phyloP scores from a whole-genome alignment of 23 tunicate genomes.

The Halocynthia roretzi region DNA sequence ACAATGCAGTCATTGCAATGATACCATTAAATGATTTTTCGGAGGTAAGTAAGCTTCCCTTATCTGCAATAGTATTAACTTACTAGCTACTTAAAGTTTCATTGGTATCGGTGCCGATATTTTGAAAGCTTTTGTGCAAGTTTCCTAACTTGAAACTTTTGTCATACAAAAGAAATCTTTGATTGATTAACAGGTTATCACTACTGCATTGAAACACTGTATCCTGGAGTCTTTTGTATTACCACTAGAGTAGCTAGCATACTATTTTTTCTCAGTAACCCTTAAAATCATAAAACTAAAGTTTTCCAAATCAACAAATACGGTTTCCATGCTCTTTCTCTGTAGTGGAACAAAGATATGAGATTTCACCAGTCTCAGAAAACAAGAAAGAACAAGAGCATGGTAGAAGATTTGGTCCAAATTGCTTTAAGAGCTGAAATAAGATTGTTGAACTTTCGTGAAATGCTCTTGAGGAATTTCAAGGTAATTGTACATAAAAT shows the following conservation, averaged over 20 bases:
- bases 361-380: constrained; percentile 44
- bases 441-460: constrained; percentile 38
- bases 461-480: constrained; percentile 36
- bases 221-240: no score
- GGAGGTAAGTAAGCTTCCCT: constrained; percentile 35
- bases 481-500: constrained; percentile 9
- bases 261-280: no score
- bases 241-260: no score
- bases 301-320: no score
- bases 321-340: background rate
- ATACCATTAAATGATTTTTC: constrained; percentile 69
- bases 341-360: constrained; percentile 74
- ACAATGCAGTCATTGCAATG: constrained; percentile 94
- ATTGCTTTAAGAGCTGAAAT: constrained; percentile 58
- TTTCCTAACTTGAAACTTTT: constrained; percentile 1
- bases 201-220: background rate
- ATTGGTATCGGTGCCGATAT: background rate
- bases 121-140: background rate
- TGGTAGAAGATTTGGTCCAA: constrained; percentile 74
- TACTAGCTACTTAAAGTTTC: background rate
- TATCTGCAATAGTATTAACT: background rate
- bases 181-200: background rate
- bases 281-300: no score
- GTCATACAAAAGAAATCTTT: no score
- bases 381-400: background rate